Conservation (phyloP, 2,888 invertebrate species). For the Lochmaea crataegi region DNA sequence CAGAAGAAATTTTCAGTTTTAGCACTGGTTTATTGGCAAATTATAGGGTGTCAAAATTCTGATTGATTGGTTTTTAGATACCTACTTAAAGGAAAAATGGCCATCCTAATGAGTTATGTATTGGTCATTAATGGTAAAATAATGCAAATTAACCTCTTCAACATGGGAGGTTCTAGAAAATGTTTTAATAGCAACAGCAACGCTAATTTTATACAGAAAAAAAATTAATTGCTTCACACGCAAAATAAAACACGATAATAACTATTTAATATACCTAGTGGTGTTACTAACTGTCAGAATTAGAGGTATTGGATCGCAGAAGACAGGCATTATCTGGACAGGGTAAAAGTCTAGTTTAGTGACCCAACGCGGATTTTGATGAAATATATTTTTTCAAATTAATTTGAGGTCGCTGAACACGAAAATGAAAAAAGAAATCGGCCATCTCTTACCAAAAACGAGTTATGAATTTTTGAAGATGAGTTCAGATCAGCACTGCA, state of each 20-base stretch:
- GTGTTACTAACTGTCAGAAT: not conserved
- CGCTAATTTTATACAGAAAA: not conserved
- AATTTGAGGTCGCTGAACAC: too few species aligned
- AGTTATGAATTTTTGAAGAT: too few species aligned
- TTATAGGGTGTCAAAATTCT: constrained; percentile 14
- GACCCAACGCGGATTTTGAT: too few species aligned
- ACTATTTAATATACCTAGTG: not conserved
- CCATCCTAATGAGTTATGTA: constrained; percentile 12
- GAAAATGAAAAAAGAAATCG: too few species aligned
- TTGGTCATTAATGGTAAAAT: constrained; percentile 8
- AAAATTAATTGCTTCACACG: constrained; percentile 1
- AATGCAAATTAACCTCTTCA: constrained; percentile 7
- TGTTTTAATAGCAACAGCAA: constrained; percentile 5
- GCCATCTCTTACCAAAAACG: too few species aligned
- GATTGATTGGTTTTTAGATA: constrained; percentile 23
- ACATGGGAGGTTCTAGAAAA: not conserved
- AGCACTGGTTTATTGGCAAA: constrained; percentile 13
- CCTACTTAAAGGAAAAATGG: constrained; percentile 15
- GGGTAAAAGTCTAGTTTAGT: too few species aligned
- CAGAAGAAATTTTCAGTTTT: constrained; percentile 17
- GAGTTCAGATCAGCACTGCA: too few species aligned
- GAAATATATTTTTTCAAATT: too few species aligned
- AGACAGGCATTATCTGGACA: too few species aligned
- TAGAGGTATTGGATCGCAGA: too few species aligned
- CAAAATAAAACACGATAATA: not conserved